Evolutionary conservation across 2,888 invertebrate genomes (phyloP), one percentile per base, ranked within the genome.

Genomic region (Catocala nupta): DNA sequence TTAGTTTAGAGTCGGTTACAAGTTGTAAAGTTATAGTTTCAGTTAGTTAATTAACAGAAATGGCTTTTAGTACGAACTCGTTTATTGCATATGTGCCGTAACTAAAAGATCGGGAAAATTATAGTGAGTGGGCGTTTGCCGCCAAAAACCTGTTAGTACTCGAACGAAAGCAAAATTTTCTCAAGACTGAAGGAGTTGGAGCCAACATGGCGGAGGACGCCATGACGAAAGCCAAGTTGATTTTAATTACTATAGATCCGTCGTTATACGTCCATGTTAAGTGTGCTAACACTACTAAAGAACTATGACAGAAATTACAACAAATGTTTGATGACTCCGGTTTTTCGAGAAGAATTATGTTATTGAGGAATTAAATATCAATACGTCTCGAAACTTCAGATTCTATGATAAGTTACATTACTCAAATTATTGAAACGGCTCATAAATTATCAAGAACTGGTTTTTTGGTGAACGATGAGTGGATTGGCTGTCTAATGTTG

Each of bases 31-130:
- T 36, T 36, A 36, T 36, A 36, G 8, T 36, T 36, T 8, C 36
- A 36, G 36, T 36, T 36, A 36, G 36, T 6, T 8, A 36, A 43
- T 43, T 11, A 43, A 43, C 43, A 11, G 43, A 47, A 5, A 47
- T 47, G 47, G 47, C 47, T 47, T 47, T 11, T 43, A 11, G 11
- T 43, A 10, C 47, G 7, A 47, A 47, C 11, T 47, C 47, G 5
- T 47, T 47, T 47, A 47, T 47, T 47, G 47, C 47, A 13, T 13
- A 47, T 47, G 47, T 47, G 47, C 47, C 47, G 16, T 13, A 47
- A 47, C 47, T 47, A 10, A 43, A 43, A 43, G 43, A 11, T 11
- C 43, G 43, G 4, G 6, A 43, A 11, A 43, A 43, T 43, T 43
- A 43, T 10, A n/a, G n/a, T n/a, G n/a, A n/a, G n/a, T n/a, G n/a